Evolutionary conservation across 2,797 vertebrate species (phyloP).

Genomic region (Masticophis lateralis): DNA sequence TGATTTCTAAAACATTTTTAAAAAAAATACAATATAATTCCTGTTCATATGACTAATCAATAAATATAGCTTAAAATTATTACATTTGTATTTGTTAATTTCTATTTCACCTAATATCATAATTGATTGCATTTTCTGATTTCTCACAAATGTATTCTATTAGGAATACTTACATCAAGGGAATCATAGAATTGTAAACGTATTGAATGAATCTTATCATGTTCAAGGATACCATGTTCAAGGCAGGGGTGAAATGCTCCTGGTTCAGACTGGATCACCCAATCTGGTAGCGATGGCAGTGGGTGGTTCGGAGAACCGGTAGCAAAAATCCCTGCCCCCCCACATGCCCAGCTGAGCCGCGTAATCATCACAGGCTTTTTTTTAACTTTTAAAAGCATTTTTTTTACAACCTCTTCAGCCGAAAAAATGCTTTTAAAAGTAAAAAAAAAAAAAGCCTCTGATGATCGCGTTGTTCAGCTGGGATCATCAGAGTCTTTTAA

Average conservation of each 20-base stretch:
- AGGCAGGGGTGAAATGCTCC: no score
- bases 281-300: no score
- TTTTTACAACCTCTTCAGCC: no score
- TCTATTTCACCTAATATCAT: background rate
- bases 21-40: background rate
- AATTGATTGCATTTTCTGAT: background rate
- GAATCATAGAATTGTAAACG: background rate
- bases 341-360: no score
- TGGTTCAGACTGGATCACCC: fast-evolving
- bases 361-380: no score
- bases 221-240: background rate
- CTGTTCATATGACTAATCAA: background rate
- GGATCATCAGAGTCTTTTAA: no score
- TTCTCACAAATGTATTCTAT: background rate
- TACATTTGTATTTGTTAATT: background rate
- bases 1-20: background rate
- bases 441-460: no score
- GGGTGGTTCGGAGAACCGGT: no score
- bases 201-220: background rate
- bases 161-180: background rate
- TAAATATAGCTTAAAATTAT: background rate
- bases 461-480: no score
- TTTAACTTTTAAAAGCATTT: no score
- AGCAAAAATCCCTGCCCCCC: no score
- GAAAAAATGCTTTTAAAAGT: no score